Base-by-base conservation (phyloP, 1,140 invertebrate genomes). In the Drosophila ficusphila region DNA sequence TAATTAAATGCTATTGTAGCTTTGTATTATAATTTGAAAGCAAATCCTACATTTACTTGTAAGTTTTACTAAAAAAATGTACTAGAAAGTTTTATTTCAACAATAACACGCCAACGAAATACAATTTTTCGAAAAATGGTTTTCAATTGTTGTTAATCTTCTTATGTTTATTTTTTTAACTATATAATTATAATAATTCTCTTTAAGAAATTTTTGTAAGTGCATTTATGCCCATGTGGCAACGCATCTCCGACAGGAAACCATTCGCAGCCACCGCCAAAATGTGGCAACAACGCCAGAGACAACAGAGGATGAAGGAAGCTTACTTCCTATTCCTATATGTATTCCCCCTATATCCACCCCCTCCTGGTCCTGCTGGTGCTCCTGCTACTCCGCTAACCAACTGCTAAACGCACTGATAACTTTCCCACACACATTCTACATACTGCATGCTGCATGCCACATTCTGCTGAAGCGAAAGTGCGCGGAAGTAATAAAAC, bases 401-500 rank as follows among this genome's bases (percentile, higher is more conserved):
- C 77, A 58, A 76, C 78, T 81, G 78, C 79, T 74, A 83, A 82
- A 72, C 73, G 74, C 78, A 81, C 76, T 73, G 73, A 71, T 67
- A 86, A 86, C 81, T 88, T 86, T 86, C 73, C 71, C 81, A 73
- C 77, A 74, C 71, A 85, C 78, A 61, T 34, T 21, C 44, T n/a
- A 9, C 12, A 36, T 18, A 4, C 12, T 33, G 14, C 21, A 34
- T 23, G 25, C 42, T 34, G 11, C 25, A 46, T 67, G 75, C 46
- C 73, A 62, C 76, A 58, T 79, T 77, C 51, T 77, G 74, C 49
- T 51, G 34, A 42, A 79, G 81, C 82, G 81, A 86, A 86, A 86
- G 81, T 86, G 82, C 82, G 69, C 81, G 81, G 81, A 86, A 88
- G 81, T 79, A 86, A 86, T 86, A 86, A 86, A 86, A 88, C 76